Conservation (phyloP, 1,140 invertebrate species). For the Neotoxoptera formosana region DNA sequence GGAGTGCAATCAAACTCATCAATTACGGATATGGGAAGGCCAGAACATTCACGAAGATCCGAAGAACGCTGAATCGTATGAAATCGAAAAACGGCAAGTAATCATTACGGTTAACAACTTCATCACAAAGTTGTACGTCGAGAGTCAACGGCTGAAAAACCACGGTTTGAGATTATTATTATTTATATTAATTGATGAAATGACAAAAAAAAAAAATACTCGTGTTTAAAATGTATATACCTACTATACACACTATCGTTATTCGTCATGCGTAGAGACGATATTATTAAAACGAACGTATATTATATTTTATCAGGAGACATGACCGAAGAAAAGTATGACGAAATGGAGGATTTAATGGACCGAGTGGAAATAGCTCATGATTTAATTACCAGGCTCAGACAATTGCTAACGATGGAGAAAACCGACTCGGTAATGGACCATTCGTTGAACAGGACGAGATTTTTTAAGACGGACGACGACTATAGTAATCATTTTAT, state of each 20-base stretch:
- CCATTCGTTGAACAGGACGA: conserved; percentile 36
- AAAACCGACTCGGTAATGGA: conserved; percentile 50
- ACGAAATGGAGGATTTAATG: neutral
- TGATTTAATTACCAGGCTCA: conserved; percentile 38
- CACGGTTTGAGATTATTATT: conserved; percentile 5
- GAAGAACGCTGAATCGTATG: conserved; percentile 15
- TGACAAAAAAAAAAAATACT: no score
- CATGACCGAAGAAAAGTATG: neutral
- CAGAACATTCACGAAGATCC: neutral
- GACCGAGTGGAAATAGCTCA: conserved; percentile 3
- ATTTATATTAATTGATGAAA: neutral
- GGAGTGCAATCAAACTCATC: neutral
- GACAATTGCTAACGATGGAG: conserved; percentile 41
- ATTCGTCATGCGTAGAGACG: neutral
- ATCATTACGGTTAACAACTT: conserved; percentile 40
- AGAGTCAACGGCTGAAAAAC: conserved; percentile 41
- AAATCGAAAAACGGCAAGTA: conserved; percentile 36
- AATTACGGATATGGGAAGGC: conserved; percentile 24
- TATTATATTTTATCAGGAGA: neutral
- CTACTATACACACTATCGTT: neutral
- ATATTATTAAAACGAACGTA: neutral
- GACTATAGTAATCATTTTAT: conserved; percentile 17
- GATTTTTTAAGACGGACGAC: conserved; percentile 37
- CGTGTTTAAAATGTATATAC: neutral
- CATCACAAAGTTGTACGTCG: conserved; percentile 29